Percentiles rank a stretch among this genome's conserved stretches.
These are phyloP conservation scores for Panurus biarmicus DNA, from an alignment of 2,113 vertebrate genomes.

Conservation along the genomic window DNA sequence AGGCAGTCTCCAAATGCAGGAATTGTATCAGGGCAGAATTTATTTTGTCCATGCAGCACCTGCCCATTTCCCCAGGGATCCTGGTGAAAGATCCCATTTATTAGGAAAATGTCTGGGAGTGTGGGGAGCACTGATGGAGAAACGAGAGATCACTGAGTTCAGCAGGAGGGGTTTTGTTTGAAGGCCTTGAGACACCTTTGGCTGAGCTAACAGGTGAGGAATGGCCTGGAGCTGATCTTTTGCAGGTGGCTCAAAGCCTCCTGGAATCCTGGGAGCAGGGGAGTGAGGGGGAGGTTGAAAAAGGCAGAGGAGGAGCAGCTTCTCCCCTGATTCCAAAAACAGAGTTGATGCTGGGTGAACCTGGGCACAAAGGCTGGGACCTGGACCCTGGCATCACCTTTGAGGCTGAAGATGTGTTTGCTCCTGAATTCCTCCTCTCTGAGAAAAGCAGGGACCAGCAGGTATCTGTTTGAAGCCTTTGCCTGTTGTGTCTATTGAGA, in stretches of 20 bases:
- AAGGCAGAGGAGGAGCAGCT: not conserved
- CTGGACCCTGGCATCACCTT: not conserved
- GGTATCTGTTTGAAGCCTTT: not conserved
- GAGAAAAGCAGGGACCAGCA: not conserved
- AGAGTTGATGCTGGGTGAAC: not conserved
- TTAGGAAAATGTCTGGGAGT: not conserved
- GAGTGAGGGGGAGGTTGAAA: not conserved
- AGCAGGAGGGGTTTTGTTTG: not conserved
- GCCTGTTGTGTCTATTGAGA: not conserved
- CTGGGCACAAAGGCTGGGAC: fast-evolving
- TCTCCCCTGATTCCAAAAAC: not conserved
- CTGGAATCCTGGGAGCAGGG: not conserved
- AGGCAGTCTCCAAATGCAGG: not conserved
- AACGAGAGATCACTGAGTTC: not conserved
- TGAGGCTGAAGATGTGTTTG: not conserved
- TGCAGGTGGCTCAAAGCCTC: not conserved
- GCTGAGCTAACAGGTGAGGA: not conserved
- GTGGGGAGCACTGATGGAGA: not conserved
- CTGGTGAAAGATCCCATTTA: not conserved
- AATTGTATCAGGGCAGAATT: not conserved
- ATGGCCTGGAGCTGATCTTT: not conserved
- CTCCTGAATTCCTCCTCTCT: not conserved
- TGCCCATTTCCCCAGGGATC: not conserved
- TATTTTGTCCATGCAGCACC: not conserved
- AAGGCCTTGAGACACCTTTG: not conserved